Conservation (phyloP, 2,113 vertebrate species). For the Morphnarchus princeps region DNA sequence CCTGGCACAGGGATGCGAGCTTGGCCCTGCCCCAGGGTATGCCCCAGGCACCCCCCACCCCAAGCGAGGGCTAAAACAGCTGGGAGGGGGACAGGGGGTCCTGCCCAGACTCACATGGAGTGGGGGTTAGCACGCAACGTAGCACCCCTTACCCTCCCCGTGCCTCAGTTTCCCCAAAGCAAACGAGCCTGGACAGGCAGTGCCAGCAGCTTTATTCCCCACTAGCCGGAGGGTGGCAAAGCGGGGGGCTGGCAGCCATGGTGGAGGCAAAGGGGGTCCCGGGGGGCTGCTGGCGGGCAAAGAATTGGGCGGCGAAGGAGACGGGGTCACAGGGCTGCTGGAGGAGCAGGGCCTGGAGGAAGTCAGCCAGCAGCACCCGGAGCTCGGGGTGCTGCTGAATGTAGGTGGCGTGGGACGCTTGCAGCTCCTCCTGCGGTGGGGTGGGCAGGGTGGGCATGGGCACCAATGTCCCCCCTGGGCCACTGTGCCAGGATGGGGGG, state of each 20-base stretch:
- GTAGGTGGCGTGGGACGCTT: slow-evolving; percentile 75
- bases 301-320: slow-evolving; percentile 83
- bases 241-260: not conserved
- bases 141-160: not conserved
- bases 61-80: not conserved
- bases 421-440: slow-evolving; percentile 79
- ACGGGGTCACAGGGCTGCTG: slow-evolving; percentile 81
- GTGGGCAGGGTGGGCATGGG: not conserved
- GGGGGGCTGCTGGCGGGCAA: slow-evolving; percentile 23
- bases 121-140: not conserved
- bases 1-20: fast-evolving
- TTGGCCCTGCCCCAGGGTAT: not conserved
- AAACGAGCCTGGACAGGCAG: not conserved
- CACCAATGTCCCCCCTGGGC: fast-evolving
- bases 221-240: fast-evolving
- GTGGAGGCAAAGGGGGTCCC: not conserved
- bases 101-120: not conserved
- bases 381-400: slow-evolving; percentile 85
- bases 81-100: not conserved
- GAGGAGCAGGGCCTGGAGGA: slow-evolving; percentile 87
- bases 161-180: not conserved
- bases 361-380: slow-evolving; percentile 80
- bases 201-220: not conserved
- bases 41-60: too few species aligned
- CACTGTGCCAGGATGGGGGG: not conserved